Conservation (phyloP, 64 coral and sea anemone species). For the Orbicella faveolata region DNA sequence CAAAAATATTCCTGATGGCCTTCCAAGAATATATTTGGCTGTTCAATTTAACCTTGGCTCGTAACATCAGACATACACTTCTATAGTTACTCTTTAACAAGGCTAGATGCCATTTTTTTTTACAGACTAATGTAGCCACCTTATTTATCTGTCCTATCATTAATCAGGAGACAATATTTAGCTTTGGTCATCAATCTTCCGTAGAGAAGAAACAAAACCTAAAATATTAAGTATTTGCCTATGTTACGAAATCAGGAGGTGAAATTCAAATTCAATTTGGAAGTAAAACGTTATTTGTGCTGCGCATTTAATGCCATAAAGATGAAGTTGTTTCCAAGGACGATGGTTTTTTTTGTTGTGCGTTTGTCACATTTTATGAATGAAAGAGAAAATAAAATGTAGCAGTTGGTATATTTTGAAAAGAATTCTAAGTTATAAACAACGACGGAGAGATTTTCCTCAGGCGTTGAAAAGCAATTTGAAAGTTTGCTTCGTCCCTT, state of each 20-base stretch:
- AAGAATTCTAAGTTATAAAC: background rate
- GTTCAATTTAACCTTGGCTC: too few relatives aligned
- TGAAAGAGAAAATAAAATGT: background rate
- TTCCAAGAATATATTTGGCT: background rate
- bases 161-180: conserved; percentile 28
- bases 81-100: background rate
- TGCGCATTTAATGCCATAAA: background rate
- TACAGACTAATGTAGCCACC: background rate
- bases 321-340: background rate
- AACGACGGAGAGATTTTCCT: background rate
- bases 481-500: conserved; percentile 31
- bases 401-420: background rate
- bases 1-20: background rate
- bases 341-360: background rate
- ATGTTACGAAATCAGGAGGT: background rate
- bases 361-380: background rate
- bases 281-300: background rate
- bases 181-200: conserved; percentile 29
- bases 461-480: conserved; percentile 35
- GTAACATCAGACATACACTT: background rate
- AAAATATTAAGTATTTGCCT: background rate
- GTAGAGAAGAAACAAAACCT: conserved; percentile 12
- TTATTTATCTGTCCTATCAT: conserved; percentile 26
- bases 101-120: background rate
- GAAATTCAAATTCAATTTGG: background rate